Evolutionary conservation across 2,888 invertebrate genomes (phyloP).

Genomic region (Tribolium freemani): DNA sequence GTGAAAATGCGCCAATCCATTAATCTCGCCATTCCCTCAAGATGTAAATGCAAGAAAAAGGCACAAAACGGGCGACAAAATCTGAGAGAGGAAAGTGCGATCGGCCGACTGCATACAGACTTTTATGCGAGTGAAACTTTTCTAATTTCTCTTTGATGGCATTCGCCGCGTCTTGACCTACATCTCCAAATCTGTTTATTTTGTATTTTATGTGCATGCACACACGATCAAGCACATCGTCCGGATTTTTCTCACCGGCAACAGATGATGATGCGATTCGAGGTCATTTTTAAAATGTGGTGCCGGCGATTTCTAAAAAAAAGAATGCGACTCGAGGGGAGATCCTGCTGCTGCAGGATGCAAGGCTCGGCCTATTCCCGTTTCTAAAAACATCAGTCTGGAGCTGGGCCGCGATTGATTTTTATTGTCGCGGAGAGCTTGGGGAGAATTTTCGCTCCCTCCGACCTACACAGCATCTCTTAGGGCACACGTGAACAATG

Average conservation of each 20-base stretch:
- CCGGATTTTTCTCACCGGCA: slow-evolving; percentile 20
- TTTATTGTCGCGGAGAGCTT: slow-evolving; percentile 60
- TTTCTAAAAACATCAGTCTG: slow-evolving; percentile 62
- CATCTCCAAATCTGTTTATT: slow-evolving; percentile 55
- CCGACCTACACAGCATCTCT: slow-evolving; percentile 17
- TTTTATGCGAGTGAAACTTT: slow-evolving; percentile 47
- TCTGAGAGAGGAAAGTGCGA: slow-evolving; percentile 17
- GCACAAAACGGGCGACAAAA: neutral
- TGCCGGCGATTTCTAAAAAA: neutral
- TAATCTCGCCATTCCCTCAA: slow-evolving; percentile 7
- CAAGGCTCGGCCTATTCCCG: slow-evolving; percentile 58
- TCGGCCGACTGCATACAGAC: slow-evolving; percentile 1
- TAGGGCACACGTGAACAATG: slow-evolving; percentile 29
- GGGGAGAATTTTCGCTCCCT: slow-evolving; percentile 33
- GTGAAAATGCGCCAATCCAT: slow-evolving; percentile 1
- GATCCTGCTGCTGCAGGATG: slow-evolving; percentile 47
- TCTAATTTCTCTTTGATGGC: slow-evolving; percentile 57
- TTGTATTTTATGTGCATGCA: slow-evolving; percentile 46
- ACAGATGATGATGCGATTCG: slow-evolving; percentile 33
- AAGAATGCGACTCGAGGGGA: slow-evolving; percentile 15
- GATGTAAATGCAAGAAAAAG: neutral
- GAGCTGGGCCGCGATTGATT: slow-evolving; percentile 63
- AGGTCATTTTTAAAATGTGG: slow-evolving; percentile 22
- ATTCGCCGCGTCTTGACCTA: slow-evolving; percentile 62
- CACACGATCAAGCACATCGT: neutral